Evolutionary conservation across 1,140 invertebrate species (phyloP).

Genomic region (Lordiphosa collinella): DNA sequence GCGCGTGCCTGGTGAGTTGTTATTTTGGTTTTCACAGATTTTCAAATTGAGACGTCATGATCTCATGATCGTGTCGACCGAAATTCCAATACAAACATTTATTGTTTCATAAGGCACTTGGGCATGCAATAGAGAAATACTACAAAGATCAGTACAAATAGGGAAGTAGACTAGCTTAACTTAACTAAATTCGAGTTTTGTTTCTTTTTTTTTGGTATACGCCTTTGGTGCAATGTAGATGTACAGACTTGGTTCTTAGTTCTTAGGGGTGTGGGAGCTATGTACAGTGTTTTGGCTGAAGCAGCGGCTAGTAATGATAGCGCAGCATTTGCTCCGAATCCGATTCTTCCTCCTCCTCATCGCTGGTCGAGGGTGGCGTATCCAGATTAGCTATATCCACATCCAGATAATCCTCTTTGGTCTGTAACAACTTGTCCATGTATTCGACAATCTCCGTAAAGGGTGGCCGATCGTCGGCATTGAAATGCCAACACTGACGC

Average conservation of each 20-base stretch:
- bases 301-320: slow-evolving; percentile 34
- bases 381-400: slow-evolving; percentile 89
- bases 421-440: slow-evolving; percentile 92
- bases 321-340: slow-evolving; percentile 73
- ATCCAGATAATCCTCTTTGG: slow-evolving; percentile 94
- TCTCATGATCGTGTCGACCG: slow-evolving; percentile 17
- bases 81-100: slow-evolving; percentile 66
- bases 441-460: slow-evolving; percentile 94
- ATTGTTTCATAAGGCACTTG: slow-evolving; percentile 62
- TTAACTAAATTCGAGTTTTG: slow-evolving; percentile 17
- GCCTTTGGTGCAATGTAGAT: slow-evolving; percentile 58
- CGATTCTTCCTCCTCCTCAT: slow-evolving; percentile 80
- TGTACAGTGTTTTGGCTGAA: slow-evolving; percentile 25
- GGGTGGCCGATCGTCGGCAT: slow-evolving; percentile 90
- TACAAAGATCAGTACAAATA: slow-evolving; percentile 66
- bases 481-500: slow-evolving; percentile 96
- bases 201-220: slow-evolving; percentile 44
- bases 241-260: slow-evolving; percentile 44
- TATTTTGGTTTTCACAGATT: slow-evolving; percentile 36
- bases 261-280: slow-evolving; percentile 6
- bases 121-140: slow-evolving; percentile 62
- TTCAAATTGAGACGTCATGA: slow-evolving; percentile 72
- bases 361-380: slow-evolving; percentile 92
- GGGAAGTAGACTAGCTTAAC: slow-evolving; percentile 34
- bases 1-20: slow-evolving; percentile 65